phyloP scores from a whole-genome alignment of 2,113 vertebrate species.

The Lipophrys pholis region DNA sequence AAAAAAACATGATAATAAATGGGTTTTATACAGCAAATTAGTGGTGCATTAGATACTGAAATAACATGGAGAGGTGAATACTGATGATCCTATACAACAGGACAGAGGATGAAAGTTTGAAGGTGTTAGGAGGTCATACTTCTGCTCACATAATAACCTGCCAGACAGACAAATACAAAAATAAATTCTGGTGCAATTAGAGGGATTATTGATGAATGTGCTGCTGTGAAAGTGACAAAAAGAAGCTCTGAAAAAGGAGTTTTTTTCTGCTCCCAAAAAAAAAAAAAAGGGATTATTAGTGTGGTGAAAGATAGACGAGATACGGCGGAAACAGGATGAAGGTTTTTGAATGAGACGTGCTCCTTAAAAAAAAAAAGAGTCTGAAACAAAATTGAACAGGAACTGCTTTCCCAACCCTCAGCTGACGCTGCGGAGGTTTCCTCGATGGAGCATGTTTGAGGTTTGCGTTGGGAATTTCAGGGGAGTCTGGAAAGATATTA shows the following conservation, averaged over 20 bases:
- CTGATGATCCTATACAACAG: slow-evolving; percentile 31
- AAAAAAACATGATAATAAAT: slow-evolving; percentile 28
- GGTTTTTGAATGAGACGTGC: slow-evolving; percentile 3
- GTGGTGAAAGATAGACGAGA: background rate
- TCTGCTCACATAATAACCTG: slow-evolving; percentile 1
- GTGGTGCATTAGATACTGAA: slow-evolving; percentile 68
- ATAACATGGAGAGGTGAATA: slow-evolving; percentile 67
- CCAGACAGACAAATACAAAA: background rate
- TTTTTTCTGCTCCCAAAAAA: slow-evolving; percentile 10
- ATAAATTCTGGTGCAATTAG: slow-evolving; percentile 10
- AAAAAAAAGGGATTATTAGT: background rate
- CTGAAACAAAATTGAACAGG: background rate
- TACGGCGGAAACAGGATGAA: background rate
- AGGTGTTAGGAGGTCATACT: slow-evolving; percentile 13
- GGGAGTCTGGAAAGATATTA: slow-evolving; percentile 13
- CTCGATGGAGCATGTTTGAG: slow-evolving; percentile 10
- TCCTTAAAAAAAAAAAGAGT: background rate
- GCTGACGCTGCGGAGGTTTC: slow-evolving; percentile 31
- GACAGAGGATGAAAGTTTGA: slow-evolving; percentile 8
- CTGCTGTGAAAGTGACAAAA: slow-evolving; percentile 4
- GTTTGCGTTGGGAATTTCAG: slow-evolving; percentile 5
- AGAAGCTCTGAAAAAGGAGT: background rate
- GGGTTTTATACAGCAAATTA: slow-evolving; percentile 78
- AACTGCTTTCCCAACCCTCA: slow-evolving; percentile 43
- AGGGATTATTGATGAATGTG: slow-evolving; percentile 9